A percentile compares a stretch with the other conserved stretches of the same genome.
phyloP scores from a whole-genome alignment of 2,113 vertebrate species.

The Ceyx cyanopectus region DNA sequence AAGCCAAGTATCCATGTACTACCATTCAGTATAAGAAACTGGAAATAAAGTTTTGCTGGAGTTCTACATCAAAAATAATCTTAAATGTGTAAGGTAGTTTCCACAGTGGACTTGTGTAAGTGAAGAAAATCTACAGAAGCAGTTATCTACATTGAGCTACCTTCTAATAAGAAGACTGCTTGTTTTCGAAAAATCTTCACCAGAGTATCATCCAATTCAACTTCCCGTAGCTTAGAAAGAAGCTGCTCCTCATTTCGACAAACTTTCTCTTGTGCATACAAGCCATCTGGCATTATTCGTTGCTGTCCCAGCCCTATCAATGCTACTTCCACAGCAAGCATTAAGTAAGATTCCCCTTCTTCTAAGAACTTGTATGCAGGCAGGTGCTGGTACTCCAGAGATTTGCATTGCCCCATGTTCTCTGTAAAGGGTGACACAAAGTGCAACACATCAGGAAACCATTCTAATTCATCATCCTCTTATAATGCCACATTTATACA shows the following conservation, averaged over 20 bases:
- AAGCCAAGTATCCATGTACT: not conserved
- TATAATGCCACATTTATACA: not conserved
- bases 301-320: not conserved
- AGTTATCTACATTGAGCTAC: not conserved
- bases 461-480: not conserved
- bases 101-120: not conserved
- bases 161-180: not conserved
- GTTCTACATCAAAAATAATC: not conserved
- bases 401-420: not conserved
- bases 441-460: not conserved
- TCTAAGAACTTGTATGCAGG: not conserved
- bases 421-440: not conserved
- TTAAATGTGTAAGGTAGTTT: not conserved
- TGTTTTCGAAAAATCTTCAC: not conserved
- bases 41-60: not conserved
- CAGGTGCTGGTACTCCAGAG: not conserved
- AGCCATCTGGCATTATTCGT: not conserved
- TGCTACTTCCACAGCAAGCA: not conserved
- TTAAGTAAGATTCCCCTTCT: not conserved
- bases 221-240: not conserved
- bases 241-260: not conserved
- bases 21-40: too few species aligned
- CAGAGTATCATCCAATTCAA: not conserved
- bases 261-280: not conserved
- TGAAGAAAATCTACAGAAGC: not conserved